These are phyloP conservation scores for Apodemus agrarius DNA, from an alignment of 2,797 vertebrate species.

Conservation along the genomic window DNA sequence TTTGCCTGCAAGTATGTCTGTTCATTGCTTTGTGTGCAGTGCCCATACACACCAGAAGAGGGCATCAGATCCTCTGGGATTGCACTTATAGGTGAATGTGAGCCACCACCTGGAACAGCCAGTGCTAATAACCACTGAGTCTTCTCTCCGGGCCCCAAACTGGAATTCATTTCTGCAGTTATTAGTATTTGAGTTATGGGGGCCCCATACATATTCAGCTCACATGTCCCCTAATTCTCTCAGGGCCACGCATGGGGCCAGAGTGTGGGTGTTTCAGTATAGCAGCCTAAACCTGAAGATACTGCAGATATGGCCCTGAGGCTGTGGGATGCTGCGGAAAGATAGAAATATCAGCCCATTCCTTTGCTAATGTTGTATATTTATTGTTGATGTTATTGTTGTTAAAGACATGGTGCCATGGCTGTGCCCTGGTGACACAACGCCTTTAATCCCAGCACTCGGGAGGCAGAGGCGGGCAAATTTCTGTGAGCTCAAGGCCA, in stretches of 20 bases:
- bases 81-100: neutral
- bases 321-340: neutral
- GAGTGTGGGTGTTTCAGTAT: neutral
- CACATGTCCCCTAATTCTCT: neutral
- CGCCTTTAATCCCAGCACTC: neutral
- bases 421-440: fast-evolving
- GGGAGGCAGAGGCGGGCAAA: neutral
- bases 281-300: neutral
- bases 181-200: neutral
- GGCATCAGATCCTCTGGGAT: neutral
- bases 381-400: neutral
- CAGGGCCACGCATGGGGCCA: neutral
- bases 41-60: neutral
- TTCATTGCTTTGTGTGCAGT: neutral
- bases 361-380: neutral
- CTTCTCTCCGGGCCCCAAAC: neutral
- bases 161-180: neutral
- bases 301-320: neutral
- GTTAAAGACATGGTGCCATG: neutral
- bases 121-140: neutral
- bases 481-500: neutral
- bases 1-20: neutral
- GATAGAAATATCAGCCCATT: neutral
- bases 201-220: neutral
- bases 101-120: neutral